Conservation (phyloP, 2,113 vertebrate genomes). For the Muntiacus reevesi region DNA sequence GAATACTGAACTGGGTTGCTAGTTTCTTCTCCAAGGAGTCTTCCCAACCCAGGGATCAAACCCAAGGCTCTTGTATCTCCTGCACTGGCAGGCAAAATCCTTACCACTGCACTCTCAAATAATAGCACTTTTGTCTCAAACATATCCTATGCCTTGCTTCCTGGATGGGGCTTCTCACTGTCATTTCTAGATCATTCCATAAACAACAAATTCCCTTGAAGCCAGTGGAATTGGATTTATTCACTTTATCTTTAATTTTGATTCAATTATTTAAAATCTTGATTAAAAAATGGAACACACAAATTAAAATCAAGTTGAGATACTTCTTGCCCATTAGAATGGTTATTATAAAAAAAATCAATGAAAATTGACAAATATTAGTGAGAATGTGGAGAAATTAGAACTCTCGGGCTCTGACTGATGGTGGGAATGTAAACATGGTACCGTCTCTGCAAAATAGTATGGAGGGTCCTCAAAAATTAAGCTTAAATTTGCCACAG, state of each 20-base stretch:
- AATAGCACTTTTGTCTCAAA: background rate
- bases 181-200: background rate
- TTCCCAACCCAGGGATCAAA: background rate
- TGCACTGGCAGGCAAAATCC: background rate
- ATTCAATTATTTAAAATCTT: background rate
- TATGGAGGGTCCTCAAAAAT: too few species aligned
- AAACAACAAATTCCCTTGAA: background rate
- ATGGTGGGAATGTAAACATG: background rate
- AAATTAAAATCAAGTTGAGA: background rate
- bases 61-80: background rate
- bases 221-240: background rate
- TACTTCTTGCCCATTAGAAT: background rate
- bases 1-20: background rate
- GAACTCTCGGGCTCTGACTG: background rate
- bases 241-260: background rate
- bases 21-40: background rate
- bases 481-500: too few species aligned
- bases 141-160: background rate
- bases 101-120: background rate
- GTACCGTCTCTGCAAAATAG: background rate
- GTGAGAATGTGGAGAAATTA: background rate
- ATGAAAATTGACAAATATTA: background rate
- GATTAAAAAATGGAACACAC: background rate
- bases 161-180: background rate
- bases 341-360: background rate